Evolutionary conservation across 2,797 vertebrate genomes (phyloP), one percentile per base, ranked within the genome.

Genomic region (Pseudochromis fuscus): DNA sequence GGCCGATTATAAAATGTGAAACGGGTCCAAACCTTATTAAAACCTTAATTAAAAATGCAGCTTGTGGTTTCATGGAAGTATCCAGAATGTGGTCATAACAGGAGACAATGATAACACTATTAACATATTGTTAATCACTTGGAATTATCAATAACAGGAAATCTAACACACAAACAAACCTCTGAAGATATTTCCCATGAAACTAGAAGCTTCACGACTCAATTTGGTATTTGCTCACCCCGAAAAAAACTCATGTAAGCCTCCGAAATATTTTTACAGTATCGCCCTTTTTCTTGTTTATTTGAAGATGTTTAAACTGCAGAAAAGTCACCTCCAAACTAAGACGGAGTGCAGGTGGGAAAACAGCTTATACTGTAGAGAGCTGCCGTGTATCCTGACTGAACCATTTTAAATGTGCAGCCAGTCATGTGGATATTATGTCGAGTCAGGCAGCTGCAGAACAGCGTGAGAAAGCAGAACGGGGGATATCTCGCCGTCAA

Each of bases 361-460:
- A 53, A 70, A 71, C 51, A 70, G 79, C 61, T 68, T 60, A 55
- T 50, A 13, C 68, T 33, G 35, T 48, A 4, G 58, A 4, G 58
- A 56, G 77, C 61, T 2, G n/a, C 77, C 49, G 56, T 45, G 66
- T 18, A 9, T 77, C 72, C 78, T 56, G 73, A 85, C 75, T 77
- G 74, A 71, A 57, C 33, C 67, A 21, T 82, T 83, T 79, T 42
- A 66, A 85, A 79, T 76, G 73, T 75, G 77, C n/a, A 67, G 74
- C 77, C 70, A 75, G 64, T 77, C 60, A 48, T 77, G 76, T 81
- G 81, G 81, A 85, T 79, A 77, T 84, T 82, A n/a, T 85, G 82
- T 85, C 7, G 84, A 88, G 84, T 88, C 88, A 88, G 86, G 72
- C 71, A 61, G 77, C 82, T 79, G 86, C 77, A 79, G 75, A 81